Conservation (phyloP, 2,113 vertebrate species). For the Actenoides lindsayi region DNA sequence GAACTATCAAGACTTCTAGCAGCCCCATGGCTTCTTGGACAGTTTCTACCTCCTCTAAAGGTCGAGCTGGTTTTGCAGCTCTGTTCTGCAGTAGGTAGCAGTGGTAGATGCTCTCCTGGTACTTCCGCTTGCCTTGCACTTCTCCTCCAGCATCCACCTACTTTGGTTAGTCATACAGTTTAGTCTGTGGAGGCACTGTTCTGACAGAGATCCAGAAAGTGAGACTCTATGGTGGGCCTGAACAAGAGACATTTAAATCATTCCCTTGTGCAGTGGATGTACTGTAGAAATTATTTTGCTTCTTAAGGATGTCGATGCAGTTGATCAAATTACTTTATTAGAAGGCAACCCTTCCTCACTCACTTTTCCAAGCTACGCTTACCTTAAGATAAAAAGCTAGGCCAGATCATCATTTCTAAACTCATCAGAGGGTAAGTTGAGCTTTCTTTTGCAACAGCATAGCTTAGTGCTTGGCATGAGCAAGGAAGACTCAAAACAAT, state of each 20-base stretch:
- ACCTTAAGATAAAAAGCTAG: neutral
- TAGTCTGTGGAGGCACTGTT: neutral
- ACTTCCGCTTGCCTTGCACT: neutral
- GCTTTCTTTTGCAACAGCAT: neutral
- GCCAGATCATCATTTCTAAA: neutral
- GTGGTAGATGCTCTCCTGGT: neutral
- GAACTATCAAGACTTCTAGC: neutral
- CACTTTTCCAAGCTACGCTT: neutral
- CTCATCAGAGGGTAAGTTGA: neutral
- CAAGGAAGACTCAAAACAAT: neutral
- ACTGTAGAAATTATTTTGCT: neutral
- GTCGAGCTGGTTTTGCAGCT: neutral
- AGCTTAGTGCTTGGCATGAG: rapidly evolving
- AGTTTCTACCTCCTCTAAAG: neutral
- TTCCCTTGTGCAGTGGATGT: neutral
- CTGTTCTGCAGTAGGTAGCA: neutral
- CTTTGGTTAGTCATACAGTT: neutral
- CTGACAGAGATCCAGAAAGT: neutral
- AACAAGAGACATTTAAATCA: neutral
- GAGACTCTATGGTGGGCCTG: neutral
- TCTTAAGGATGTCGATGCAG: neutral
- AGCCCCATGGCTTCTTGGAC: neutral
- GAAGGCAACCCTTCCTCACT: neutral
- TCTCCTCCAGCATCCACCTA: neutral
- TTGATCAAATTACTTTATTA: neutral